Percentiles rank a stretch among this genome's conserved stretches.
Evolutionary conservation across 2,113 vertebrate genomes (phyloP).

Genomic region (Pterophyllum scalare): DNA sequence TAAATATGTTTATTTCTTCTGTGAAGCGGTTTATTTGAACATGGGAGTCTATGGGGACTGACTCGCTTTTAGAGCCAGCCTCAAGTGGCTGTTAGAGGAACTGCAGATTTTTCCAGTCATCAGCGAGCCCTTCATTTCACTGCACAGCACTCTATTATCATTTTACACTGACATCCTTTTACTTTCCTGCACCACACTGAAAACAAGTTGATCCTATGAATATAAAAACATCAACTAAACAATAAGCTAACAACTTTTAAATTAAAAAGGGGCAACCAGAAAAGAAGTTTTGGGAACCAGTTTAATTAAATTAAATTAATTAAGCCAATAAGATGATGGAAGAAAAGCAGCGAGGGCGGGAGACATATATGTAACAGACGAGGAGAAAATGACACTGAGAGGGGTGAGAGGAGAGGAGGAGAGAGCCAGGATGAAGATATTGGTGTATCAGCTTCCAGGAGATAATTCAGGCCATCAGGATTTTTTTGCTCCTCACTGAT

Average conservation of each 20-base stretch:
- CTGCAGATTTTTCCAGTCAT: neutral
- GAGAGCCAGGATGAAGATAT: conserved; percentile 38
- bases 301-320: too few species aligned
- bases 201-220: neutral
- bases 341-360: conserved; percentile 6
- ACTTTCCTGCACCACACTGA: neutral
- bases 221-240: neutral
- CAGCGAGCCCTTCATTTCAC: neutral
- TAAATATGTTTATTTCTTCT: neutral
- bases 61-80: neutral
- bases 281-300: neutral
- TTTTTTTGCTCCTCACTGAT: neutral
- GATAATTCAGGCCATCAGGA: conserved; percentile 27
- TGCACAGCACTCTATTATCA: neutral
- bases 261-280: neutral
- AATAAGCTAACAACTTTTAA: neutral
- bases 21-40: neutral
- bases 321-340: neutral
- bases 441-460: conserved; percentile 21
- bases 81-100: neutral
- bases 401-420: neutral
- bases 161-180: neutral
- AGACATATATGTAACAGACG: conserved; percentile 38
- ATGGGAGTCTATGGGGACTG: neutral
- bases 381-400: conserved; percentile 28